These are phyloP conservation scores for Manduca sexta DNA, from an alignment of 1,140 invertebrate genomes.

Conservation along the genomic window DNA sequence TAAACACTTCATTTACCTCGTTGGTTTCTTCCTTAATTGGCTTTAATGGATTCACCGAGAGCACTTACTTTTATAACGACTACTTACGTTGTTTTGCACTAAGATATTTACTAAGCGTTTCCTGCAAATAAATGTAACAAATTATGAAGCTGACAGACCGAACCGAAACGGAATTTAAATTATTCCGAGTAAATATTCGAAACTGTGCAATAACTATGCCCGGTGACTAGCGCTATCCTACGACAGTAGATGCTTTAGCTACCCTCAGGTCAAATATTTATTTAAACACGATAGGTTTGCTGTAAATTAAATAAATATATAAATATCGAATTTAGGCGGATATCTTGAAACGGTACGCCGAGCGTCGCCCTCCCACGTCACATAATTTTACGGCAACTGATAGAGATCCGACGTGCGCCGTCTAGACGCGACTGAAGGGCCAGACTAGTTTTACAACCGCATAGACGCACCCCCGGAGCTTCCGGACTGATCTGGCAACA, in stretches of 20 bases:
- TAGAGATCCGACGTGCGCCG: conserved; percentile 51
- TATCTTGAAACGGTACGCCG: conserved; percentile 25
- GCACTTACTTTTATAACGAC: no score
- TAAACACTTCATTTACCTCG: not conserved
- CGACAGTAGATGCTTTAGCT: not conserved
- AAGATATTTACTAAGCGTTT: no score
- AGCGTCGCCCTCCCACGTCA: conserved; percentile 37
- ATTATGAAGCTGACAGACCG: no score
- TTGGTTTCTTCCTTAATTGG: no score
- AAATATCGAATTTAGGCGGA: conserved; percentile 32
- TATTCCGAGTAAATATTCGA: no score
- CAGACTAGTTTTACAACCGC: conserved; percentile 50
- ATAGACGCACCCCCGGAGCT: conserved; percentile 14
- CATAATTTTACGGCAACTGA: conserved; percentile 59
- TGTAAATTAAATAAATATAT: conserved; percentile 26
- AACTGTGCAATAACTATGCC: no score
- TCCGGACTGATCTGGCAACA: conserved; percentile 39
- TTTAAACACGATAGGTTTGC: conserved; percentile 9
- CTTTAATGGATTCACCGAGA: no score
- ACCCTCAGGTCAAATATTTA: conserved; percentile 4
- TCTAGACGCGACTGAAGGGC: conserved; percentile 59
- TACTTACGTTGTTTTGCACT: no score
- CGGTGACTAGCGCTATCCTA: no score
- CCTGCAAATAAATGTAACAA: no score
- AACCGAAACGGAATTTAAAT: no score